Base-by-base conservation (phyloP, 2,888 invertebrate species). In the Onthophagus sagittarius region DNA sequence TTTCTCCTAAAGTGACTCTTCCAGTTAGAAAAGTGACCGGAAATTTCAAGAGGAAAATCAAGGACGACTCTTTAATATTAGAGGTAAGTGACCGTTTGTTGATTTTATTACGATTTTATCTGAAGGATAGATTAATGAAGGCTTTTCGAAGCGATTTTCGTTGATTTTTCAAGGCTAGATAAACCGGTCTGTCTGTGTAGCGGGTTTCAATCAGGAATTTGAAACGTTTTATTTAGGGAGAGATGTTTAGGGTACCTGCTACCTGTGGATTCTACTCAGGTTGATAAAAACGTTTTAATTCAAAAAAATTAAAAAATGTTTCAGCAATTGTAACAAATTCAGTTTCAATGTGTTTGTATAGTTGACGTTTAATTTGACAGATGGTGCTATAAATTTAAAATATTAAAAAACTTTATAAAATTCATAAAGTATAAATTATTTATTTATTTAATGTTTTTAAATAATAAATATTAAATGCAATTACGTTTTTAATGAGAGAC, bases 111-210 rank as follows among this genome's bases (percentile, higher is more conserved):
- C 23, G 23, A 23, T 23, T 23, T 23, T 23, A 23, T 23, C 23
- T 2, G 23, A 23, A 23, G 23, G 23, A 23, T 23, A 23, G 23
- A 23, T 32, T 23, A 63, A 63, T 69, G 15, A 23, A 13, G 15
- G 23, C 63, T 11, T 23, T 62, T 23, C 63, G 11, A 33, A 31
- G 71, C 15, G 14, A 63, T 63, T 74, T 74, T 74, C 33, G 71
- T 67, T 11, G 39, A 53, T 33, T 39, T 31, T 15, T 33, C 72
- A 72, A 74, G 74, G 74, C 65, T 74, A 72, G 33, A 70, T 63
- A 74, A 74, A 74, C 74, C 74, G 72, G 74, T 74, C 74, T 64
- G 63, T 23, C 32, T 69, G 63, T 69, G 74, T 64, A 71, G 23
- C 23, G 23, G 23, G 23, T 23, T 23, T 23, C 23, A 23, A 23